A percentile compares a stretch with the other conserved stretches of the same genome.
Conservation (phyloP, 30 jellyfish, hydroid and myxozoan species). For the Catostylus mosaicus region DNA sequence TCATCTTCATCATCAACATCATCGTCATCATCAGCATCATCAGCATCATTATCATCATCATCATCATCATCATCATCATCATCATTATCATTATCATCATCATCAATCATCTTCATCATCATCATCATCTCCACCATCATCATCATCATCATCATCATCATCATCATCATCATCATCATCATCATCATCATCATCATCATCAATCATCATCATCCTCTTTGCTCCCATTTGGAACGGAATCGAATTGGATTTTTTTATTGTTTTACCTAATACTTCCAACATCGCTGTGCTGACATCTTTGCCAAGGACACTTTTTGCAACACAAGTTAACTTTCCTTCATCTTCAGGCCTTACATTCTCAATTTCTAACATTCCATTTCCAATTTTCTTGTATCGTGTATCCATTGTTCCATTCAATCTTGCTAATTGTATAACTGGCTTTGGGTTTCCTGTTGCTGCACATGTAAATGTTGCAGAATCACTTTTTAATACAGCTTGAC, state of each 20-base stretch:
- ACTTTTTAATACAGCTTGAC: conserved; percentile 11
- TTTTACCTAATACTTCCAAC: conserved; percentile 11
- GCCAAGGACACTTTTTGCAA: conserved; percentile 21
- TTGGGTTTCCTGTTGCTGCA: conserved; percentile 23
- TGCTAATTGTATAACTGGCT: conserved; percentile 3
- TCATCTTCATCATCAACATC: too few relatives aligned
- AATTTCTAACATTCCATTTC: background rate
- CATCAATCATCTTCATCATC: too few relatives aligned
- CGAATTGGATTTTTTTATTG: too few relatives aligned
- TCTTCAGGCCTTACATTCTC: background rate
- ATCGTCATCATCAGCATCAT: too few relatives aligned
- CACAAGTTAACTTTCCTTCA: conserved; percentile 7
- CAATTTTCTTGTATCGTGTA: conserved; percentile 9
- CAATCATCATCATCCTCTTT: too few relatives aligned
- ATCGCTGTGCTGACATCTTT: conserved; percentile 3
- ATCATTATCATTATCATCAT: background rate
- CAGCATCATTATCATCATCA: background rate
- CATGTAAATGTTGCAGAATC: conserved; percentile 13
- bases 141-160: conserved; percentile 1
- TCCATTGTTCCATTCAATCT: background rate
- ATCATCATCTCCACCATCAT: background rate
- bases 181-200: background rate
- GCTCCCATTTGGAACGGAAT: too few relatives aligned
- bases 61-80: background rate
- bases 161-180: background rate